Evolutionary conservation across 2,797 vertebrate species (phyloP).

Genomic region (Pelochelys cantorii): DNA sequence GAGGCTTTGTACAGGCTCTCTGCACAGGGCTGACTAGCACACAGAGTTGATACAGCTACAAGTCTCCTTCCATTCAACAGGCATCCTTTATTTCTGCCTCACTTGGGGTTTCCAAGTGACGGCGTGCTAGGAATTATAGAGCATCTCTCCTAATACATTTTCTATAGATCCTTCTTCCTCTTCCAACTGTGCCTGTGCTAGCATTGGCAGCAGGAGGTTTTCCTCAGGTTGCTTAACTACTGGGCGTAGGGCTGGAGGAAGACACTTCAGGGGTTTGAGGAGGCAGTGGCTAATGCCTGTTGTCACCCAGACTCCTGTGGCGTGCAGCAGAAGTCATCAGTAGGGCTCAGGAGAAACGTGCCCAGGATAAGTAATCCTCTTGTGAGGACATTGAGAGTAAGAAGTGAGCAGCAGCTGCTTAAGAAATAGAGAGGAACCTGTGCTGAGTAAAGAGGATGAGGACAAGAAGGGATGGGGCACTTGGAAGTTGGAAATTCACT

Average conservation of each 20-base stretch:
- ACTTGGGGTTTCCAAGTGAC: not conserved
- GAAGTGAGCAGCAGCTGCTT: not conserved
- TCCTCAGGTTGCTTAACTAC: not conserved
- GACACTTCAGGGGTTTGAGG: not conserved
- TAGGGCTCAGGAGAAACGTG: not conserved
- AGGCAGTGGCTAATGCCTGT: not conserved
- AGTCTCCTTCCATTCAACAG: conserved; percentile 2
- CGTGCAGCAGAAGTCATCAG: not conserved
- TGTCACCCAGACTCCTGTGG: not conserved
- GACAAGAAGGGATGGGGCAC: not conserved
- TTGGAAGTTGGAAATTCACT: not conserved
- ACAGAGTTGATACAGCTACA: not conserved
- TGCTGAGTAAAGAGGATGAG: not conserved
- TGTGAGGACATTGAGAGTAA: not conserved
- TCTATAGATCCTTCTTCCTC: not conserved
- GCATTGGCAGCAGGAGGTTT: not conserved
- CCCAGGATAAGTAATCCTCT: not conserved
- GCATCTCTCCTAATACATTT: not conserved
- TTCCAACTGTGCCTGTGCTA: not conserved
- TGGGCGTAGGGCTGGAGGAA: not conserved
- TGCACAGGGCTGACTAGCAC: fast-evolving
- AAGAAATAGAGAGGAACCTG: conserved; percentile 4
- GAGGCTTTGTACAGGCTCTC: not conserved
- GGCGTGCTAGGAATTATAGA: not conserved
- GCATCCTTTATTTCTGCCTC: not conserved